A percentile compares a stretch with the other conserved stretches of the same genome.
These are phyloP conservation scores for Melanaphis sacchari DNA, from an alignment of 1,140 invertebrate genomes.

Conservation along the genomic window DNA sequence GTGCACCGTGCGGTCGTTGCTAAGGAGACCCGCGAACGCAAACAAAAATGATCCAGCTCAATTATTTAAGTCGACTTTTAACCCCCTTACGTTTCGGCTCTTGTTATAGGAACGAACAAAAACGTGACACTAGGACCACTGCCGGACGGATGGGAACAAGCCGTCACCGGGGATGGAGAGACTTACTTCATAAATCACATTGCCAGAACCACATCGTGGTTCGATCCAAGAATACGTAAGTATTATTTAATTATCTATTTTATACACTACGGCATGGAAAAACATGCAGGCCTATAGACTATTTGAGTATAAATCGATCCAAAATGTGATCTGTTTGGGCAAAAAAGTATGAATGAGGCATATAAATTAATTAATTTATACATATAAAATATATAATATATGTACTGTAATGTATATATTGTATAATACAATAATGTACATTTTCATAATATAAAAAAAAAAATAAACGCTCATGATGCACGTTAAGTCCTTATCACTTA, in stretches of 20 bases:
- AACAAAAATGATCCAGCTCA: not conserved
- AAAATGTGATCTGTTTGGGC: no score
- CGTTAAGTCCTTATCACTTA: not conserved
- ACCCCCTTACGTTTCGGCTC: not conserved
- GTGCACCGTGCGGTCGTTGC: not conserved
- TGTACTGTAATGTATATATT: no score
- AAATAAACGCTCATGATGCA: not conserved
- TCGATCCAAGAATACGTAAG: conserved; percentile 95
- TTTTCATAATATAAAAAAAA: not conserved
- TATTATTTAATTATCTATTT: not conserved
- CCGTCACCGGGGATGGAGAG: conserved; percentile 90
- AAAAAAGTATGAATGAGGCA: not conserved
- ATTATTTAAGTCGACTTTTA: conserved; percentile 6
- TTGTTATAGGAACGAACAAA: conserved; percentile 41
- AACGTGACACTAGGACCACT: conserved; percentile 74
- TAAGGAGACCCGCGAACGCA: not conserved
- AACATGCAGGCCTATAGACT: not conserved
- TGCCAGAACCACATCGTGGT: conserved; percentile 94
- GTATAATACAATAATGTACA: no score
- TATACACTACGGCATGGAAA: not conserved
- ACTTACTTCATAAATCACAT: conserved; percentile 98
- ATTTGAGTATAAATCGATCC: no score
- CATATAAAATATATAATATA: no score
- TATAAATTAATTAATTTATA: not conserved
- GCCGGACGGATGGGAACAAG: conserved; percentile 96